Evolutionary conservation across 2,888 invertebrate species (phyloP).

Genomic region (Chironomus tentans): DNA sequence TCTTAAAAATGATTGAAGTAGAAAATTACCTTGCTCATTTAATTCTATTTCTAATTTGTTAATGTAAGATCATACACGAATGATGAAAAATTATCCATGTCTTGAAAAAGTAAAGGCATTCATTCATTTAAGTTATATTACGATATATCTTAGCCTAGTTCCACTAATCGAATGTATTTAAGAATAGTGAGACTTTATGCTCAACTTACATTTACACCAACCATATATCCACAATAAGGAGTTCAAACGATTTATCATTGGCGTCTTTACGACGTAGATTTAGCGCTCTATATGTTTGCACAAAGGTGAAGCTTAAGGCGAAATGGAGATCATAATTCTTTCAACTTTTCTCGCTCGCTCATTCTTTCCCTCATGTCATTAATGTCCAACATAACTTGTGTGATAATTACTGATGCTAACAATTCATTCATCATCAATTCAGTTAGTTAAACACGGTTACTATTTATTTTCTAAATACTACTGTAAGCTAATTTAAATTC

Average conservation of each 20-base stretch:
- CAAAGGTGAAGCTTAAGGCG: neutral
- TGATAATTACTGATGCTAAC: constrained; percentile 4
- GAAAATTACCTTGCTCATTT: no score
- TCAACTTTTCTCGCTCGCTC: neutral
- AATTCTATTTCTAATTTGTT: no score
- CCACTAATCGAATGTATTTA: no score
- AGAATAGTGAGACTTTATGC: neutral
- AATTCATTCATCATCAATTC: constrained; percentile 14
- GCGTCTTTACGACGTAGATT: neutral
- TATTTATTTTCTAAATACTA: no score
- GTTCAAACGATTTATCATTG: neutral
- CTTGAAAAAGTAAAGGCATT: no score
- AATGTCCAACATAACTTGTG: neutral
- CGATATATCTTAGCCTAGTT: no score
- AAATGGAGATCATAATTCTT: neutral
- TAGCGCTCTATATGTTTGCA: neutral
- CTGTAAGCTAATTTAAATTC: neutral
- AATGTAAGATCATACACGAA: no score
- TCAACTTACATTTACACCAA: neutral
- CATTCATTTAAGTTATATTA: no score
- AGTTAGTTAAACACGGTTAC: neutral
- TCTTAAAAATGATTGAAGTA: no score
- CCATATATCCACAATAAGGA: neutral
- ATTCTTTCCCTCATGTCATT: neutral
- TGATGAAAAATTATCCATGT: no score